Evolutionary conservation across 2,113 vertebrate species (phyloP), one percentile per base, ranked within the genome.

Genomic region (Tyto alba): DNA sequence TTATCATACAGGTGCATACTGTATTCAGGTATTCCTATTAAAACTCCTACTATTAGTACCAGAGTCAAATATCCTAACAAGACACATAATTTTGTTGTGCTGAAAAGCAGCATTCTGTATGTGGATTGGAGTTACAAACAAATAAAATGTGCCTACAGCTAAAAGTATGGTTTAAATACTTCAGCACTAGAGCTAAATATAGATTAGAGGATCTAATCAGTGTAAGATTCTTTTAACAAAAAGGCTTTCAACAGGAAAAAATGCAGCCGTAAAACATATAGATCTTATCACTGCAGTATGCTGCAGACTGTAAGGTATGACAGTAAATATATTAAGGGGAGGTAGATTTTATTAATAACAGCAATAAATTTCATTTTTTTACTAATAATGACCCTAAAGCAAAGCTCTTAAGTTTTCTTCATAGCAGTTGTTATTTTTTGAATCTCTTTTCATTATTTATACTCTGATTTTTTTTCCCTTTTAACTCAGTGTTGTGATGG

Each of bases 371-470:
- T 36, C 78, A 47, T 40, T 69, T 96, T 92, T 91, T 84, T 73
- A 77, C 45, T 83, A 95, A 53, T 88, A 96, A 91, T 62, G 97
- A 93, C 75, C 96, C 48, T 16, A 74, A 91, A 97, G 95, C 90
- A 95, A 98, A 93, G 76, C 72, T 96, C 69, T 94, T 95, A 94
- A 95, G 72, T 97, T 59, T 83, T 91, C 84, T 97, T 80, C 40
- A 32, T 52, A 78, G 86, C 36, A 94, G 76, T 41, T 88, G 76
- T 74, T 94, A 95, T 97, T 97, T 98, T 96, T 97, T 85, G 87
- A 97, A 96, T 90, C 63, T 97, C 71, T 93, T 97, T 97, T 97
- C 97, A 98, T 97, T 97, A 96, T 98, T 98, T 97, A 98, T 64
- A 97, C 81, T 92, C 89, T 66, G 81, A 81, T 88, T n/a, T 15